phyloP scores from a whole-genome alignment of 2,113 vertebrate genomes.

The Morone chrysops region DNA sequence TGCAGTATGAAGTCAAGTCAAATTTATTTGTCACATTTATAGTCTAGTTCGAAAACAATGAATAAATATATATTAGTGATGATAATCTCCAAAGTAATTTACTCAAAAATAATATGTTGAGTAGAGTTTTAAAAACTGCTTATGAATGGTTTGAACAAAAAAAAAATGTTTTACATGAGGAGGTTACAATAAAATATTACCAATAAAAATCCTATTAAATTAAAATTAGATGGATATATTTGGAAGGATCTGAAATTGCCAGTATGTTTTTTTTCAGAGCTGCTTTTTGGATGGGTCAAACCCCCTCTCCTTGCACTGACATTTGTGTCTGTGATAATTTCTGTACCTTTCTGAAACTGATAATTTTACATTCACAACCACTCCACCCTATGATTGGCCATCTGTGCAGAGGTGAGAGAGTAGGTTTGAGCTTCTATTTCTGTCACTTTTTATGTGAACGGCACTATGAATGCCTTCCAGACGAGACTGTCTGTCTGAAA shows the following conservation, averaged over 20 bases:
- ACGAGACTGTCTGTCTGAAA: not conserved
- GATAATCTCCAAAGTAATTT: not conserved
- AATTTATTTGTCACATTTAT: slow-evolving; percentile 13
- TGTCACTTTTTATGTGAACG: not conserved
- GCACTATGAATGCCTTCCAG: not conserved
- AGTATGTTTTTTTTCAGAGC: not conserved
- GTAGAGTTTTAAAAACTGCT: too few relatives aligned
- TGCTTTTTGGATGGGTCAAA: not conserved
- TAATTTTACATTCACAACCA: not conserved
- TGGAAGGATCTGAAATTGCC: not conserved
- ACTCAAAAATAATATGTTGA: not conserved
- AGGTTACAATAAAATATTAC: not conserved
- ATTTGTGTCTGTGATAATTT: too few relatives aligned
- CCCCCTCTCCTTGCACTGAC: not conserved
- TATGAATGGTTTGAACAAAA: too few relatives aligned
- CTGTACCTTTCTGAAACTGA: not conserved
- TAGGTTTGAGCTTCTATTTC: not conserved
- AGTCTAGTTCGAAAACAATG: not conserved
- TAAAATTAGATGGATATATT: not conserved
- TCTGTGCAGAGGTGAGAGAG: not conserved
- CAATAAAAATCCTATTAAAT: not conserved
- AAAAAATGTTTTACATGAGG: too few relatives aligned
- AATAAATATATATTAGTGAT: not conserved
- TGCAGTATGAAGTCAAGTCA: not conserved
- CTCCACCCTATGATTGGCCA: not conserved